Evolutionary conservation across 2,113 vertebrate genomes (phyloP).

Genomic region (Myrmophylax atrothorax): DNA sequence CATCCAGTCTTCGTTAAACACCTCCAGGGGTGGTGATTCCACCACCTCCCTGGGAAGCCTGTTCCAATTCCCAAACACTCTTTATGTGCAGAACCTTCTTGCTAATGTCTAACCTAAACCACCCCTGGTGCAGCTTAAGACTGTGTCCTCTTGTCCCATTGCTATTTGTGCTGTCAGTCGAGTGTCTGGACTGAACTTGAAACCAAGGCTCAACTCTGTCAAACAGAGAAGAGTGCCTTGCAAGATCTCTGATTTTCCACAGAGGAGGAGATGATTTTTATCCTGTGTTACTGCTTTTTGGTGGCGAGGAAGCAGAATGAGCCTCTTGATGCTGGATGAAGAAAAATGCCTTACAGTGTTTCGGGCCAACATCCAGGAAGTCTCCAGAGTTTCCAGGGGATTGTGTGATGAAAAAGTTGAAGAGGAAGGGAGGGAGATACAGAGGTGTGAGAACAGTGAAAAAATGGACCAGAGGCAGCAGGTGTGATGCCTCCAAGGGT

Average conservation of each 20-base stretch:
- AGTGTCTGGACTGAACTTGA: neutral
- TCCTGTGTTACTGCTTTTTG: neutral
- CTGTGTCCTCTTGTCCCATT: no score
- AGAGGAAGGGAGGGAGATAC: neutral
- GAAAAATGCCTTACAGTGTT: neutral
- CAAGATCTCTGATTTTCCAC: neutral
- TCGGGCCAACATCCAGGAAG: neutral
- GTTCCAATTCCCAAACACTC: no score
- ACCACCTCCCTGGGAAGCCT: no score
- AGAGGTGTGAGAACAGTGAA: neutral
- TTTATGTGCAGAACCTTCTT: no score
- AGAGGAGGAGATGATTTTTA: neutral
- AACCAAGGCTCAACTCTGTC: neutral
- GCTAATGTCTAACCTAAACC: no score
- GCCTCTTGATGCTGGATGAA: neutral
- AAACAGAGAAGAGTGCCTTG: neutral
- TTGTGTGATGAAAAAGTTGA: neutral
- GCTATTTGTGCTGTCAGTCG: neutral
- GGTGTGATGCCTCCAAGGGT: fast-evolving
- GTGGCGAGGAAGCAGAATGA: neutral
- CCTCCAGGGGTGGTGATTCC: no score
- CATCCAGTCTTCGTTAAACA: no score
- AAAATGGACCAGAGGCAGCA: neutral
- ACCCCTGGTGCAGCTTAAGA: no score
- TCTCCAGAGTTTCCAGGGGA: neutral